Conservation (phyloP, 37 sponge, comb jelly and placozoan genomes). For the Hexactinellida sp. region DNA sequence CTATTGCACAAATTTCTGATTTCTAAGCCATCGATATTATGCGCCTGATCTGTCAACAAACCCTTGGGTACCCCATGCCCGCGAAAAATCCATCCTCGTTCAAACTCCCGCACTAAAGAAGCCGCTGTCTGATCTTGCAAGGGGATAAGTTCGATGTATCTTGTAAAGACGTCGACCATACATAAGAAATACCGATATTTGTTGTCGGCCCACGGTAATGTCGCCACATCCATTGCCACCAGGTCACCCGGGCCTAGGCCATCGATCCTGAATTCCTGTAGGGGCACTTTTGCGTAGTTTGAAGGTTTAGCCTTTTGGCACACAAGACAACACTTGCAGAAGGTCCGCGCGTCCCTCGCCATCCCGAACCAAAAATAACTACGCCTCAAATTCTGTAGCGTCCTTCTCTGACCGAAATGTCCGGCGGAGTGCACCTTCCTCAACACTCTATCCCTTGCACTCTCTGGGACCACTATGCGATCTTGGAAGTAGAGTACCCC, state of each 20-base stretch:
- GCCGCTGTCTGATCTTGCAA: conserved; percentile 3
- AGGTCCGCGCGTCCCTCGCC: background rate
- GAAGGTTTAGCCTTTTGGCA: background rate
- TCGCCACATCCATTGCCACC: background rate
- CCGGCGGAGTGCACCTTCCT: background rate
- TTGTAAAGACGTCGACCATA: background rate
- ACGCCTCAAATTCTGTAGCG: background rate
- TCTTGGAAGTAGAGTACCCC: background rate
- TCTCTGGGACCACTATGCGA: background rate
- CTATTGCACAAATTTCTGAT: no score
- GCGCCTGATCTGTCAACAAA: background rate
- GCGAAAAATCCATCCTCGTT: background rate
- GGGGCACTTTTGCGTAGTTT: background rate
- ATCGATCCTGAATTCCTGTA: background rate
- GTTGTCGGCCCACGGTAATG: background rate
- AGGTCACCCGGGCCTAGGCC: background rate
- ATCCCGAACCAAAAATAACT: background rate
- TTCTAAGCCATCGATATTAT: background rate
- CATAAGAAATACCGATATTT: background rate
- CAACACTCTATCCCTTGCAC: background rate
- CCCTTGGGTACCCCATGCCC: background rate
- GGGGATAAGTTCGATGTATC: background rate
- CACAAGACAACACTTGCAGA: background rate
- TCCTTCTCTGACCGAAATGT: background rate
- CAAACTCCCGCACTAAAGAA: background rate